phyloP scores from a whole-genome alignment of 2,888 invertebrate species.

The Tuta absoluta region DNA sequence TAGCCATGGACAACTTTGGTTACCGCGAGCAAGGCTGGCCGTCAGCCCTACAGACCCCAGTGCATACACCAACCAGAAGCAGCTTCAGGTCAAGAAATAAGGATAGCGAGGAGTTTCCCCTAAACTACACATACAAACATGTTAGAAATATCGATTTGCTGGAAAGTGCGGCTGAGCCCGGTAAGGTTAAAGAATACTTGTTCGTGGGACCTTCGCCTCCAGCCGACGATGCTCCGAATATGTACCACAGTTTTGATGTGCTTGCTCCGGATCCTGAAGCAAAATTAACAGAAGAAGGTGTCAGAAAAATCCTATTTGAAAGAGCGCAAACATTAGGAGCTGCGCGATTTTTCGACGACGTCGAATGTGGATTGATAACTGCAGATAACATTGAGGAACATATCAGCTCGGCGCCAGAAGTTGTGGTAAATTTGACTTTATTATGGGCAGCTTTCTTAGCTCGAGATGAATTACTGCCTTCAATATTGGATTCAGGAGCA shows the following conservation, averaged over 20 bases:
- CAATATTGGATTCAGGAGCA: conserved; percentile 84
- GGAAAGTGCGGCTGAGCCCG: conserved; percentile 81
- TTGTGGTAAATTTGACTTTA: conserved; percentile 86
- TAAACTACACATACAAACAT: conserved; percentile 66
- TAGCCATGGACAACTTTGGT: conserved; percentile 83
- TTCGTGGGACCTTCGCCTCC: conserved; percentile 90
- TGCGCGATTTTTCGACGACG: conserved; percentile 85
- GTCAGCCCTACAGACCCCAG: conserved; percentile 61
- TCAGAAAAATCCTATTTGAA: conserved; percentile 86
- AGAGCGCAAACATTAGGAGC: conserved; percentile 85
- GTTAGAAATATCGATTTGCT: conserved; percentile 75
- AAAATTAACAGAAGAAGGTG: conserved; percentile 85
- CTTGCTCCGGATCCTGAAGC: conserved; percentile 85
- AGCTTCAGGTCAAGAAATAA: conserved; percentile 71
- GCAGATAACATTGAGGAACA: conserved; percentile 81
- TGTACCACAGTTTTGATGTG: conserved; percentile 89
- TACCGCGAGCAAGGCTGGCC: conserved; percentile 82
- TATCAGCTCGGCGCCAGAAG: conserved; percentile 82
- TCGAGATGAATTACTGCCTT: conserved; percentile 85
- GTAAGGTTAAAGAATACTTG: conserved; percentile 83
- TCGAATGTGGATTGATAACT: conserved; percentile 85
- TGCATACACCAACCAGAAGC: conserved; percentile 54
- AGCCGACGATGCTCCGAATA: conserved; percentile 88
- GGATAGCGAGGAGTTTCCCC: conserved; percentile 80
- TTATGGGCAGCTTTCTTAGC: conserved; percentile 88